Base-by-base conservation (phyloP, 2,797 vertebrate genomes). In the Argyrosomus regius region DNA sequence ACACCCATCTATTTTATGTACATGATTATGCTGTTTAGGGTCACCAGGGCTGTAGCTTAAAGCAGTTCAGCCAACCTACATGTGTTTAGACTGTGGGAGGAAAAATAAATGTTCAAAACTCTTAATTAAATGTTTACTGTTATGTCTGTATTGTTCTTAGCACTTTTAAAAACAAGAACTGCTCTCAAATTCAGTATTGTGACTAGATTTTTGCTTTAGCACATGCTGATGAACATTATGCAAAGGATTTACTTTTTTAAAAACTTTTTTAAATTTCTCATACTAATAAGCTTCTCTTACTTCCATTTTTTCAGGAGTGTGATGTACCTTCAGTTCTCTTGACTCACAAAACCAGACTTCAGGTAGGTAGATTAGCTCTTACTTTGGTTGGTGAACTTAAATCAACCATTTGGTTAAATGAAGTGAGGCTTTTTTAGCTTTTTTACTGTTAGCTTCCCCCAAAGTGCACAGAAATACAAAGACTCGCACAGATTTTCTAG, bases 401-500 rank as follows among this genome's bases (percentile, higher is more conserved):
- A 48, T 41, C 13, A 39, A 35, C 18, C 8, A 41, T 12, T 52
- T 26, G 4, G 6, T 43, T 24, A 12, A 48, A 57, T 24, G 0
- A 41, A n/a, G 1, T 41, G 20, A 11, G 20, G 26, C 20, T 18
- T 35, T 18, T 26, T 22, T 11, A 26, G 4, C 6, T 39, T 62
- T 1, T 1, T n/a, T 43, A 56, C 8, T 2, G n/a, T 68, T 50
- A 1, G 18, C 2, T 16, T 39, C 4, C 12, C 11, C 17, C 3
- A 64, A 54, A 63, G 4, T 49, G 18, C 2, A 62, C 1, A 81
- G 4, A 73, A 64, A 70, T 1, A 59, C 4, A 80, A 65, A 64
- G n/a, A 72, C 12, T 2, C 26, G 39, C 1, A 24, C 18, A 13
- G 10, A 53, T 78, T 83, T 80, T 78, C 0, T 22, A 24, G 72